Evolutionary conservation across 2,888 invertebrate species (phyloP).

Genomic region (Eupithecia exiguata): DNA sequence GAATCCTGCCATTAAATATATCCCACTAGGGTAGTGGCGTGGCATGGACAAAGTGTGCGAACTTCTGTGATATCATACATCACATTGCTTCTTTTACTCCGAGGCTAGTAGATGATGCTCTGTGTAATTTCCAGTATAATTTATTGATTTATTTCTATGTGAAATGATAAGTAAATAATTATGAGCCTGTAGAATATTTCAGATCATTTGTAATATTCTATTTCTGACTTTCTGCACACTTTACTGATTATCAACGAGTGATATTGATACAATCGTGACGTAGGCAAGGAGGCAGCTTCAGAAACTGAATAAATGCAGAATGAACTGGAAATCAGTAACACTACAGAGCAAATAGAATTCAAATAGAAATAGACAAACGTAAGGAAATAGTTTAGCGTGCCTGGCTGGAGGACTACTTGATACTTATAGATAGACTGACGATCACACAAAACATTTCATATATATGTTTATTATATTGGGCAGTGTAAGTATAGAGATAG

Average conservation of each 20-base stretch:
- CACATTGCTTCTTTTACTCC: neutral
- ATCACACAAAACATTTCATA: too few species aligned
- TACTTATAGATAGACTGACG: too few species aligned
- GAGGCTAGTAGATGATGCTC: neutral
- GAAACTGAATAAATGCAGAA: conserved; percentile 21
- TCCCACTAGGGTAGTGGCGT: neutral
- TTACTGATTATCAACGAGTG: neutral
- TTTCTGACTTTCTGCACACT: neutral
- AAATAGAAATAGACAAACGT: neutral
- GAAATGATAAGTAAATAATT: neutral
- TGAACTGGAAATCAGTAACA: conserved; percentile 10
- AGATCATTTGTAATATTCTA: neutral
- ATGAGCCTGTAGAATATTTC: too few species aligned
- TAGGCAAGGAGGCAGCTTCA: neutral
- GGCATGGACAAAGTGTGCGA: neutral
- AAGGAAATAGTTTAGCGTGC: neutral
- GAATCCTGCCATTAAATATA: too few species aligned
- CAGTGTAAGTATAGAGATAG: neutral
- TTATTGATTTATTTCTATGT: neutral
- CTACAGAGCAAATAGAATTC: neutral
- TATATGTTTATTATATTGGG: neutral
- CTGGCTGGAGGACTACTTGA: neutral
- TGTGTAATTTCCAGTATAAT: neutral
- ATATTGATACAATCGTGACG: conserved; percentile 9
- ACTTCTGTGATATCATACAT: neutral